Evolutionary conservation across 2,113 vertebrate genomes (phyloP), one percentile per base, ranked within the genome.

Genomic region (Gavia stellata): DNA sequence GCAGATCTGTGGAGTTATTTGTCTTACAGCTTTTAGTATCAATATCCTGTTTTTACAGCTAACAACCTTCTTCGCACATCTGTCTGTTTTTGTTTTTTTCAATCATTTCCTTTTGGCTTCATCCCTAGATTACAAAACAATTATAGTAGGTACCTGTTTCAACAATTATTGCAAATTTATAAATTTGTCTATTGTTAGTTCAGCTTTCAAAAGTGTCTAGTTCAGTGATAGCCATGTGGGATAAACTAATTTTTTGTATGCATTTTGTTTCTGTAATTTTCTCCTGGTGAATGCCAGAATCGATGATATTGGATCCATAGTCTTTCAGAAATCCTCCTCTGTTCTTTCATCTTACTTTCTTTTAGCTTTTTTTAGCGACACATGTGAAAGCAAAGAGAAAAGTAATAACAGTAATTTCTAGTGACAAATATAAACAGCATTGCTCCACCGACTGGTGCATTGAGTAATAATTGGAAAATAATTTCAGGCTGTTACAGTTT

Each of bases 381-480:
- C 21, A 17, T 33, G 9, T 50, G 53, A 94, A 88, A 86, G 34
- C 21, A 70, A 88, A 73, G 55, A 74, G 42, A 63, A 88, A 66
- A 92, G 42, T 78, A 84, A 84, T 49, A 42, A 59, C 73, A 71
- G 49, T 88, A 53, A 88, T 92, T 96, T 95, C 74, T 91, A 50
- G 36, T 91, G 66, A 59, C 34, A 91, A 90, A 88, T 68, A 50
- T 61, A 94, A 94, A 52, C 71, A 82, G 53, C 28, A 61, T 84
- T 93, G 34, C 73, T 90, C 21, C 59, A 83, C 52, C 3, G 0
- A 62, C 38, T 82, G 42, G 23, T 94, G 53, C 50, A 11, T 77
- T 90, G 70, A 82, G 50, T 77, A 95, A 79, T 78, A 96, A 96
- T 26, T 94, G 58, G 58, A 87, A 93, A 94, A 96, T 84, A 94